Evolutionary conservation across 2,888 invertebrate species (phyloP), one percentile per base, ranked within the genome.

Genomic region (Amblyjoppa fuscipennis): DNA sequence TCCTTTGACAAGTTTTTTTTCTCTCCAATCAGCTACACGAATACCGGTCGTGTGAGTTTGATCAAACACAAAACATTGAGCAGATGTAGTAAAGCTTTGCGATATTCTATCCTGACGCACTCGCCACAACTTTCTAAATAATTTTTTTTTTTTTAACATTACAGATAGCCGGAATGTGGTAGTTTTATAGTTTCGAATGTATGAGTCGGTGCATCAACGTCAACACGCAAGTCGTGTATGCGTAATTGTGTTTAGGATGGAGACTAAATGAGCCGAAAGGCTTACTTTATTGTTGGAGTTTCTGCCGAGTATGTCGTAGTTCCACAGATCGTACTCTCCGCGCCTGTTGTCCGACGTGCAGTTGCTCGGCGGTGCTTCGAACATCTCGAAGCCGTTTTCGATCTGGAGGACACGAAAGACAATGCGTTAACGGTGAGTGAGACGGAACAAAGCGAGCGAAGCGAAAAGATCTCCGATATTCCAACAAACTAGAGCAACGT

Each of bases 241-340:
- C 11, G 28, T 74, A 25, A 49, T 49, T n/a, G 13, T 38, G 34
- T 49, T n/a, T 13, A 16, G 31, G 7, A 6, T 6, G 2, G 16
- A n/a, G 34, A 16, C 2, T 41, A 64, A 51, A 71, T 74, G 9
- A 31, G 41, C 56, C 38, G 16, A 78, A 56, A 38, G 13, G 45
- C 88, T 89, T 75, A 92, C 92, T 88, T 91, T 91, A 69, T 84
- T 88, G 70, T 89, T 89, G 51, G 91, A 88, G 81, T 88, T 89
- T 84, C 90, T 87, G 71, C 87, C 90, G 74, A 91, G 88, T 79
- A 93, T 86, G 84, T 94, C 91, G 78, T 93, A 93, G 81, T 89
- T 92, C 93, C 94, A 93, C 45, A 92, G 93, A 88, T 91, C 90
- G 80, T 93, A 93, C 53, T 93, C 92, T 77, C 90, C 87, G 69